Percentiles rank a stretch among this genome's conserved stretches.
phyloP scores from a whole-genome alignment of 2,113 vertebrate species.

The Pterophyllum scalare region DNA sequence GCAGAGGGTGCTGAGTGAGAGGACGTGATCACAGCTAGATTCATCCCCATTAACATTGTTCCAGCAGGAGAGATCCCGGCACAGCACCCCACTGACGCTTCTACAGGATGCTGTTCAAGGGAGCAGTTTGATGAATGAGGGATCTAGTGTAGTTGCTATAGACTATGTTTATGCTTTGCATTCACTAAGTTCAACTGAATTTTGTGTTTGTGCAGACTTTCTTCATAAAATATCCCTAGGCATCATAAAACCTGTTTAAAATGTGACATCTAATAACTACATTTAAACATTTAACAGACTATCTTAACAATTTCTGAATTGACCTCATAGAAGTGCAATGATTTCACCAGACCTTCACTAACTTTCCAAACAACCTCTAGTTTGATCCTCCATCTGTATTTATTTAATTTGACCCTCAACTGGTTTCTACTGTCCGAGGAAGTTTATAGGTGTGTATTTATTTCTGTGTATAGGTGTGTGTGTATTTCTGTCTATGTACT shows the following conservation, averaged over 20 bases:
- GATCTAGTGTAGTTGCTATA: conserved; percentile 16
- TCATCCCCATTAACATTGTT: conserved; percentile 61
- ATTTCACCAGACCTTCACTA: neutral
- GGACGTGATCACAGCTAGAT: conserved; percentile 56
- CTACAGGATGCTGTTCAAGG: conserved; percentile 9
- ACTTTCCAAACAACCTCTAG: neutral
- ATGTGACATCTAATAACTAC: neutral
- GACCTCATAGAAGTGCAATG: neutral
- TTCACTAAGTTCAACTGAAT: neutral
- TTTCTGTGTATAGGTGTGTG: no score
- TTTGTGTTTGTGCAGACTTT: no score
- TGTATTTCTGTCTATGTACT: neutral
- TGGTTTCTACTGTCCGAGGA: neutral
- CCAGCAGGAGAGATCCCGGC: conserved; percentile 44
- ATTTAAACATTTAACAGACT: neutral
- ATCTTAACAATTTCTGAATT: neutral
- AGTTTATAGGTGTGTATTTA: neutral
- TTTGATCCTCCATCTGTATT: neutral
- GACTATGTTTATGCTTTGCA: neutral
- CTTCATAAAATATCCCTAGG: no score
- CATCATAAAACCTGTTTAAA: no score
- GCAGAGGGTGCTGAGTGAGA: conserved; percentile 46
- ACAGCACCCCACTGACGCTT: neutral
- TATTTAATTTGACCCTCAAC: neutral
- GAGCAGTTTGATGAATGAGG: neutral